Evolutionary conservation across 2,888 invertebrate species (phyloP).

Genomic region (Sinotaia quadrata): DNA sequence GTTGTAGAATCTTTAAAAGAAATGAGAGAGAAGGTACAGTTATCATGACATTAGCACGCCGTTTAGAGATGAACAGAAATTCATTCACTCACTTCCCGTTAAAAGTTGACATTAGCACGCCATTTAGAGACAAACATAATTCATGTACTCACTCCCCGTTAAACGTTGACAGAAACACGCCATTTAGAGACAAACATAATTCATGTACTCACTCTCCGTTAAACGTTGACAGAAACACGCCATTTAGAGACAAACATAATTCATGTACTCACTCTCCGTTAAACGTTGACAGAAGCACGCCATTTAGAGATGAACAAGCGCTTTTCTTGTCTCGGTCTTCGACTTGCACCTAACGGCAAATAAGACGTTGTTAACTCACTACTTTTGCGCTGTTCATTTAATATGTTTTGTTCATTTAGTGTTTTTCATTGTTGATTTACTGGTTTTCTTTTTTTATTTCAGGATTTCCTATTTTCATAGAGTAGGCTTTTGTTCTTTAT

Average conservation of each 20-base stretch:
- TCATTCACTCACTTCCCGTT: too few relatives aligned
- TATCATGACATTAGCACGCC: too few relatives aligned
- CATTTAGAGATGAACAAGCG: conserved; percentile 35
- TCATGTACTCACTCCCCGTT: too few relatives aligned
- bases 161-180: too few relatives aligned
- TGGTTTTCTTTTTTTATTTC: neutral
- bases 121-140: too few relatives aligned
- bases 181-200: too few relatives aligned
- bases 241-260: too few relatives aligned
- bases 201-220: conserved; percentile 31
- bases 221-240: too few relatives aligned
- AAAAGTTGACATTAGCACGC: too few relatives aligned
- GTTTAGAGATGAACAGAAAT: too few relatives aligned
- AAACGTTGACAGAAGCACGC: conserved; percentile 37
- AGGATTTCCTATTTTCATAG: neutral
- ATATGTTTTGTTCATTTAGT: neutral
- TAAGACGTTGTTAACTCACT: neutral
- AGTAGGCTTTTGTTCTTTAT: neutral
- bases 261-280: conserved; percentile 31
- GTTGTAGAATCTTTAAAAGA: conserved; percentile 27
- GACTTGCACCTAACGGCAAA: conserved; percentile 25
- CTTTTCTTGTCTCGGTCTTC: conserved; percentile 34
- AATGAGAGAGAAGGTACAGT: too few relatives aligned
- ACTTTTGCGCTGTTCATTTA: neutral
- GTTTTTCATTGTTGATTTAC: neutral